Evolutionary conservation across 2,888 invertebrate genomes (phyloP).

Genomic region (Hoplodrina ambigua): DNA sequence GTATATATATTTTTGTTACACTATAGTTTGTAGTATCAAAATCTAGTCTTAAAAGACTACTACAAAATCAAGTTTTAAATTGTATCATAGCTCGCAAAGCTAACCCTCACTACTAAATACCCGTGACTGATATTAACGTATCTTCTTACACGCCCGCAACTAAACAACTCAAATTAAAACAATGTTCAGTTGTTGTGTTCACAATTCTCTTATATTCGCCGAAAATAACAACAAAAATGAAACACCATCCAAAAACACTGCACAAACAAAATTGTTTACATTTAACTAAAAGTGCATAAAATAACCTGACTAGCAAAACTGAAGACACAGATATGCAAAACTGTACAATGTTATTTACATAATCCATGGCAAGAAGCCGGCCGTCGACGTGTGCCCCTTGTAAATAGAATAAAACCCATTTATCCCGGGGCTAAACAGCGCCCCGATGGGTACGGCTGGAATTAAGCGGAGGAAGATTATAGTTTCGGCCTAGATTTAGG

Average conservation of each 20-base stretch:
- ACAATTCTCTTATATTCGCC: background rate
- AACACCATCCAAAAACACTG: background rate
- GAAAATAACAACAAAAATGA: slow-evolving; percentile 16
- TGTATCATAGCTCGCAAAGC: too few relatives aligned
- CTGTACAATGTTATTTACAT: slow-evolving; percentile 64
- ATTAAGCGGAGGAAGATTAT: slow-evolving; percentile 35
- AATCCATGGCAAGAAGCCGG: slow-evolving; percentile 65
- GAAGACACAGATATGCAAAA: slow-evolving; percentile 66
- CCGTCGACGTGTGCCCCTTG: slow-evolving; percentile 65
- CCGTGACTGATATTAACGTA: too few relatives aligned
- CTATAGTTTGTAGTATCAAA: too few relatives aligned
- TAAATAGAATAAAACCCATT: slow-evolving; percentile 68
- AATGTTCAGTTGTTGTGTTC: too few relatives aligned
- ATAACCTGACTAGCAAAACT: slow-evolving; percentile 56
- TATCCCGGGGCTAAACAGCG: slow-evolving; percentile 60
- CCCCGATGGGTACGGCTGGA: slow-evolving; percentile 45
- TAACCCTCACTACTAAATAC: too few relatives aligned
- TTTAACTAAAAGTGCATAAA: slow-evolving; percentile 59
- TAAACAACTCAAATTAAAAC: background rate
- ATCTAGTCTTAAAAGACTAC: too few relatives aligned
- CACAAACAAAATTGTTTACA: slow-evolving; percentile 42
- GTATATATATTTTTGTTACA: too few relatives aligned
- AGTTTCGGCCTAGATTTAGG: slow-evolving; percentile 38
- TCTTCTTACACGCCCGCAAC: too few relatives aligned
- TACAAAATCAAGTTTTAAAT: too few relatives aligned